A percentile compares a stretch with the other conserved stretches of the same genome.
Evolutionary conservation across 2,888 invertebrate genomes (phyloP).

Genomic region (Brachyptera risi): DNA sequence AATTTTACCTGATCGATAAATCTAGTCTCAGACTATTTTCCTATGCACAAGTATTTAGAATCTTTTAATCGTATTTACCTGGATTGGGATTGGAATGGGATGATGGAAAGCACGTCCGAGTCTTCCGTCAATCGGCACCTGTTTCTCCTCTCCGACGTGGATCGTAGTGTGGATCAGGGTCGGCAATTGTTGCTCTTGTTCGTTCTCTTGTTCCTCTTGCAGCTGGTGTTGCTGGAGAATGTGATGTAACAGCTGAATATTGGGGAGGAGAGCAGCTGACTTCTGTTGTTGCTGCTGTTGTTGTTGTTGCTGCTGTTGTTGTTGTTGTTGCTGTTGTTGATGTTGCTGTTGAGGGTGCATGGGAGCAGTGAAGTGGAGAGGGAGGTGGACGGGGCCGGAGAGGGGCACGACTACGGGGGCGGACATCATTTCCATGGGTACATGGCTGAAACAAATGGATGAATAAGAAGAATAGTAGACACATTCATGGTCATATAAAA

Average conservation of each 20-base stretch:
- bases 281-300: conserved; percentile 12
- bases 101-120: conserved; percentile 25
- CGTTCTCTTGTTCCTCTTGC: conserved; percentile 39
- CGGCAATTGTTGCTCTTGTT: conserved; percentile 16
- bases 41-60: no score
- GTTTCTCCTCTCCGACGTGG: conserved; percentile 20
- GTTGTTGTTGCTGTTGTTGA: conserved; percentile 37
- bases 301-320: conserved; percentile 21
- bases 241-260: conserved; percentile 32
- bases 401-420: conserved; percentile 41
- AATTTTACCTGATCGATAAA: no score
- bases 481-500: no score
- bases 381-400: conserved; percentile 39
- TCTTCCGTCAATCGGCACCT: conserved; percentile 19
- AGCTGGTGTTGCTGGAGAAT: conserved; percentile 28
- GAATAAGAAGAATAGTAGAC: no score
- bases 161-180: conserved; percentile 27
- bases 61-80: background rate
- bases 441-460: conserved; percentile 42
- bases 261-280: conserved; percentile 24
- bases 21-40: no score
- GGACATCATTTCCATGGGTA: conserved; percentile 52
- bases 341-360: conserved; percentile 28
- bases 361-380: conserved; percentile 36
- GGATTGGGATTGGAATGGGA: conserved; percentile 13